Evolutionary conservation across 2,888 invertebrate species (phyloP).

Genomic region (Hirtodrosophila cameraria): DNA sequence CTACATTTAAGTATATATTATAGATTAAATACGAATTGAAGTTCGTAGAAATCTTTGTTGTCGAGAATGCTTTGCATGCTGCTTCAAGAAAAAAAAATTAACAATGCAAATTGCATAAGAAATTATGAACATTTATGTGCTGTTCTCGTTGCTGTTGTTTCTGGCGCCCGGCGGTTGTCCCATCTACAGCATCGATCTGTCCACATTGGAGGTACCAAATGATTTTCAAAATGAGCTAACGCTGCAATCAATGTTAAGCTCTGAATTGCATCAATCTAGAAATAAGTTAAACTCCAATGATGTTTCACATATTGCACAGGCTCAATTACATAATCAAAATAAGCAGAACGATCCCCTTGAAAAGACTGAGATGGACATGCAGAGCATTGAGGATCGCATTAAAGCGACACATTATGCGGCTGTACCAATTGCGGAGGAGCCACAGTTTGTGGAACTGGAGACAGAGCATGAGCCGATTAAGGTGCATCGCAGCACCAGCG

Average conservation of each 20-base stretch:
- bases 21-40: constrained; percentile 3
- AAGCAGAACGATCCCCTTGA: constrained; percentile 14
- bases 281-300: constrained; percentile 42
- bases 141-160: constrained; percentile 67
- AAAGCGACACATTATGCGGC: constrained; percentile 30
- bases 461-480: not conserved
- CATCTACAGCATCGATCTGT: constrained; percentile 74
- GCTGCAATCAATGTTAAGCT: constrained; percentile 67
- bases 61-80: constrained; percentile 24
- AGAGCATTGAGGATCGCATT: constrained; percentile 47
- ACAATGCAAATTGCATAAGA: constrained; percentile 53
- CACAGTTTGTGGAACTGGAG: not conserved
- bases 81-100: constrained; percentile 46
- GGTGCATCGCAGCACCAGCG: constrained; percentile 5
- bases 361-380: constrained; percentile 17
- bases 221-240: constrained; percentile 76
- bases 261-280: constrained; percentile 64
- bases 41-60: no score
- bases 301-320: constrained; percentile 4
- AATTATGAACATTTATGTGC: constrained; percentile 71
- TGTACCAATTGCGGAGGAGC: constrained; percentile 18
- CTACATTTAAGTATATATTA: no score
- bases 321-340: constrained; percentile 6
- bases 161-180: constrained; percentile 75
- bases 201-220: constrained; percentile 68